Evolutionary conservation across 2,113 vertebrate genomes (phyloP), one percentile per base, ranked within the genome.

Genomic region (Hemiprocne comata): DNA sequence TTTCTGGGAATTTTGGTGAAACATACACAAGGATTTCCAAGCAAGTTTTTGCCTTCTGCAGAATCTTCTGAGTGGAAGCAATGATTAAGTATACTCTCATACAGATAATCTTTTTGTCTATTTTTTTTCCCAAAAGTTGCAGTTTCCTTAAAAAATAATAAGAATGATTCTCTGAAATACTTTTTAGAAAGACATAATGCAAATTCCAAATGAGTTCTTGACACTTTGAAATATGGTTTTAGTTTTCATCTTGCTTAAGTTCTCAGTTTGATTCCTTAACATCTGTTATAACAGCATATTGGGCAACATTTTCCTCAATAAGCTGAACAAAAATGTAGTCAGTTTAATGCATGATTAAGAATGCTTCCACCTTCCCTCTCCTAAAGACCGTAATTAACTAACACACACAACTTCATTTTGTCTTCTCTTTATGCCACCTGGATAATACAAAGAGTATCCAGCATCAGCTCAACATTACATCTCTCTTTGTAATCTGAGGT

Each of bases 171-270:
- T 53, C 50, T 74, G 11, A 55, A 88, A 89, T 24, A 69, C 17
- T 65, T 81, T 82, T 73, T 34, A 2, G 60, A 58, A 48, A 66
- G 34, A 50, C 54, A 79, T 29, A 74, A 6, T 89, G 24, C n/a
- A 94, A 85, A 65, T 87, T 34, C 40, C 70, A 73, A 84, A 84
- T 1, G 13, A 89, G 18, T 55, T 88, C 40, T 38, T 80, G 36
- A 83, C 46, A 79, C 94, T 83, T 85, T 88, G 46, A 95, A 95
- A 93, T 57, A 70, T 6, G 19, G 14, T 53, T 85, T 87, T 77
- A 71, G 55, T 88, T 91, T 88, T 50, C 40, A 61, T 89, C 44
- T 96, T 91, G 53, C 60, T 24, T 23, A 87, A 86, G 17, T 51
- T 70, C 60, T 89, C 92, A 6, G 66, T 81, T 55, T 89, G 31